Evolutionary conservation across 2,113 vertebrate species (phyloP).

Genomic region (Bambusicola thoracicus): DNA sequence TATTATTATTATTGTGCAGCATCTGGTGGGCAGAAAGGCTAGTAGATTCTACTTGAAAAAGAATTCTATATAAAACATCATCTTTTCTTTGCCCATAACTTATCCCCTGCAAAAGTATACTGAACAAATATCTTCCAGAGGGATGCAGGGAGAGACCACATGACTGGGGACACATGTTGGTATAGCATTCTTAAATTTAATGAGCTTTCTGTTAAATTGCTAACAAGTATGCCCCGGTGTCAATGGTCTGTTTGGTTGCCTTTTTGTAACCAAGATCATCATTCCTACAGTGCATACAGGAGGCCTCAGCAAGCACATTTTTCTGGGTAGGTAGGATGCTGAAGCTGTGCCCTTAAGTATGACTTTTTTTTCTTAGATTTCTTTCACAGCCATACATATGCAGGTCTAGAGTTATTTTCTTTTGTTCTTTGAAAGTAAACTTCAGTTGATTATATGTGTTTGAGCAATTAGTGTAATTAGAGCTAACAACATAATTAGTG

Average conservation of each 20-base stretch:
- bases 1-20: background rate
- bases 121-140: background rate
- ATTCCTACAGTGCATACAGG: background rate
- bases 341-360: background rate
- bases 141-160: background rate
- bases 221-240: background rate
- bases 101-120: background rate
- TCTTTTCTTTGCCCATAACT: background rate
- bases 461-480: slow-evolving; percentile 80
- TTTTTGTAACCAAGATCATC: background rate
- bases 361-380: background rate
- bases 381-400: background rate
- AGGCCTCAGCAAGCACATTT: background rate
- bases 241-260: background rate
- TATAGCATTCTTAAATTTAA: background rate
- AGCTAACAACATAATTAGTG: slow-evolving; percentile 70
- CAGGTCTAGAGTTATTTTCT: slow-evolving; percentile 52
- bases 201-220: background rate
- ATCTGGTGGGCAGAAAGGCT: background rate
- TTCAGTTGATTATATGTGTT: slow-evolving; percentile 66
- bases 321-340: background rate
- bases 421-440: slow-evolving; percentile 71
- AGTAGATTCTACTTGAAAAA: background rate
- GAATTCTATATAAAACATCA: background rate
- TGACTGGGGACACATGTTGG: background rate